phyloP scores from a whole-genome alignment of 2,113 vertebrate species.

The Percopsis transmontana region DNA sequence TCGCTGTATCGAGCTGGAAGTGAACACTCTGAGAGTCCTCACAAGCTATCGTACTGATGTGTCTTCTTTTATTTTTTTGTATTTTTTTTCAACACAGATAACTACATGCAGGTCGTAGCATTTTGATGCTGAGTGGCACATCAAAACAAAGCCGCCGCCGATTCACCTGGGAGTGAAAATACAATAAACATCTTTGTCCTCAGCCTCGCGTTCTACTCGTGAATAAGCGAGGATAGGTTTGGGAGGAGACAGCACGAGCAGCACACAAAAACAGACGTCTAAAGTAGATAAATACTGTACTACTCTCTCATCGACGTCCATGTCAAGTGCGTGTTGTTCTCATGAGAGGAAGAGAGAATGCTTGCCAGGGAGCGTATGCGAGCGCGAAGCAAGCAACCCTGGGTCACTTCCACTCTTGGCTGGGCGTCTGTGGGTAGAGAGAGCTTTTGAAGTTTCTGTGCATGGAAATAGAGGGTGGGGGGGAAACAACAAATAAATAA shows the following conservation, averaged over 20 bases:
- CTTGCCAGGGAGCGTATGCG: not conserved
- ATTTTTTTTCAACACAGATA: constrained; percentile 32
- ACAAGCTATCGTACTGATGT: constrained; percentile 11
- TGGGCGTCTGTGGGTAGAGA: constrained; percentile 50
- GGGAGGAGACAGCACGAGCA: constrained; percentile 16
- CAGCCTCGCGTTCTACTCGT: constrained; percentile 30
- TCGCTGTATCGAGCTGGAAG: constrained; percentile 14
- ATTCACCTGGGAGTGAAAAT: constrained; percentile 40
- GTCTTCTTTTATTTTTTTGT: no score
- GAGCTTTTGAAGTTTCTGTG: constrained; percentile 63
- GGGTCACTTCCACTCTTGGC: constrained; percentile 65
- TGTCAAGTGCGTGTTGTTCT: constrained; percentile 38
- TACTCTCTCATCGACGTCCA: constrained; percentile 24
- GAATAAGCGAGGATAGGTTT: constrained; percentile 39
- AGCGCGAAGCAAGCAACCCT: constrained; percentile 44
- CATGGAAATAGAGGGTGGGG: not conserved
- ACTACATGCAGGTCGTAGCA: constrained; percentile 43
- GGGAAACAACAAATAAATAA: not conserved
- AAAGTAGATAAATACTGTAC: constrained; percentile 45
- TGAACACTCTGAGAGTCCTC: constrained; percentile 7
- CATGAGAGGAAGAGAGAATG: constrained; percentile 9
- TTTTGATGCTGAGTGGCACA: constrained; percentile 35
- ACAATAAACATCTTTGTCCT: constrained; percentile 34
- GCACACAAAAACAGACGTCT: constrained; percentile 48
- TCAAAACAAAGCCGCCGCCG: constrained; percentile 38